Conservation (phyloP, 2,113 vertebrate species). For the Alouatta palliata region DNA sequence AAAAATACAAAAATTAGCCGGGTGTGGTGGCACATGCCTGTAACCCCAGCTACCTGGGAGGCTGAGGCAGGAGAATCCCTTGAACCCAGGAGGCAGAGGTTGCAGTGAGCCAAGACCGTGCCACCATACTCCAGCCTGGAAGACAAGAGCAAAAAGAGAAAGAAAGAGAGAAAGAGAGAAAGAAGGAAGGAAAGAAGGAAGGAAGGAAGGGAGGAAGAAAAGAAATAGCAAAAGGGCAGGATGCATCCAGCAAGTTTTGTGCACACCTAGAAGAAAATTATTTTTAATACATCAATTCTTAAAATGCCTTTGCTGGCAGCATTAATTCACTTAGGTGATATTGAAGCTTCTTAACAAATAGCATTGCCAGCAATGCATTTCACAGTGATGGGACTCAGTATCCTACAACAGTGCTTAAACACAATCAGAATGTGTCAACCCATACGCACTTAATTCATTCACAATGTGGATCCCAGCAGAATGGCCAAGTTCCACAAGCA, state of each 20-base stretch:
- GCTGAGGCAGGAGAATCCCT: too few species aligned
- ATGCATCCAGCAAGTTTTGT: background rate
- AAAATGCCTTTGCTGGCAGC: constrained; percentile 35
- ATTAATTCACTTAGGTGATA: constrained; percentile 18
- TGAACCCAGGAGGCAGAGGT: too few species aligned
- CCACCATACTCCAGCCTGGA: too few species aligned
- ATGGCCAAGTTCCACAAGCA: background rate
- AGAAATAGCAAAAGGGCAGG: background rate
- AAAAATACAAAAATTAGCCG: too few species aligned
- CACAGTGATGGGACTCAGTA: background rate
- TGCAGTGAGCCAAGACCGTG: too few species aligned
- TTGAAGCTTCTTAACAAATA: background rate
- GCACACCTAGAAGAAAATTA: background rate
- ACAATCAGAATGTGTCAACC: background rate
- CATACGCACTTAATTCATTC: background rate
- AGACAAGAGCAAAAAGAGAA: too few species aligned
- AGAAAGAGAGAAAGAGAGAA: too few species aligned
- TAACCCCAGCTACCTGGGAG: too few species aligned
- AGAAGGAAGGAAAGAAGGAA: too few species aligned
- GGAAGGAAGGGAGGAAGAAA: too few species aligned
- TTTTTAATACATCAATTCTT: constrained; percentile 28
- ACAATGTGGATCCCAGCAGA: background rate
- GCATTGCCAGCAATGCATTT: background rate
- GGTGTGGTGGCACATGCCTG: too few species aligned
- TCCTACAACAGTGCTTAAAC: background rate